These are phyloP conservation scores for Ochropacha duplaris DNA, from an alignment of 2,888 invertebrate species.

Conservation along the genomic window DNA sequence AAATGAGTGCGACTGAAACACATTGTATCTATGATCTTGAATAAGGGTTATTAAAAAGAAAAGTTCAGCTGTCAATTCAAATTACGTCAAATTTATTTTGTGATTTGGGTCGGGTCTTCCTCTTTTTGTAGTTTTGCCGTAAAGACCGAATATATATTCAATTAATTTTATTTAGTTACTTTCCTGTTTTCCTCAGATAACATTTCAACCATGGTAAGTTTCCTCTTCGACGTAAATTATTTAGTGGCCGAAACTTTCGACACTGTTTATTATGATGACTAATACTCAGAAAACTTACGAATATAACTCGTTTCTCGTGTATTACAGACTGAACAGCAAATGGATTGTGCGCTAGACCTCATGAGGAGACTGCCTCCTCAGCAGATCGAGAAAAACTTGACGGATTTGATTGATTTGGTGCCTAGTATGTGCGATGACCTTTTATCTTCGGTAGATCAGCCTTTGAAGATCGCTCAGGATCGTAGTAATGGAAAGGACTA, in stretches of 20 bases:
- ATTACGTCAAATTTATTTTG: slow-evolving; percentile 46
- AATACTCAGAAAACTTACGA: slow-evolving; percentile 57
- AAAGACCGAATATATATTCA: slow-evolving; percentile 15
- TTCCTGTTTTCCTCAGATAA: slow-evolving; percentile 23
- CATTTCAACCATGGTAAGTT: slow-evolving; percentile 51
- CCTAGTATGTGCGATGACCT: slow-evolving; percentile 98
- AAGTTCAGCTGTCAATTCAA: slow-evolving; percentile 28
- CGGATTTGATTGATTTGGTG: slow-evolving; percentile 98
- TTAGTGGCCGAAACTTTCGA: slow-evolving; percentile 11
- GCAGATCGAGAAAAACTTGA: slow-evolving; percentile 98
- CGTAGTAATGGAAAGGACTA: slow-evolving; percentile 98
- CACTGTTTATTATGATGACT: slow-evolving; percentile 75
- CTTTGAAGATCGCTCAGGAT: slow-evolving; percentile 98
- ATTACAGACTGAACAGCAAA: slow-evolving; percentile 94
- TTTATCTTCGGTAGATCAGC: slow-evolving; percentile 98
- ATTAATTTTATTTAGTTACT: slow-evolving; percentile 21
- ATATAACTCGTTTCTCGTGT: slow-evolving; percentile 34
- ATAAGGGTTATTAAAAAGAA: too few relatives aligned
- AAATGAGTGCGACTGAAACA: too few relatives aligned
- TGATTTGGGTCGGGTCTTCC: slow-evolving; percentile 47
- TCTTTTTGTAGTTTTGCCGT: slow-evolving; percentile 22
- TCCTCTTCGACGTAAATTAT: background rate
- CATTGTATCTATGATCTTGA: too few relatives aligned
- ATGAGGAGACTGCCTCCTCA: slow-evolving; percentile 99
- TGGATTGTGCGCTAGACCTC: slow-evolving; percentile 99